A percentile compares a stretch with the other conserved stretches of the same genome.
Evolutionary conservation across 1,140 invertebrate genomes (phyloP).

Genomic region (Olivierus martensii): DNA sequence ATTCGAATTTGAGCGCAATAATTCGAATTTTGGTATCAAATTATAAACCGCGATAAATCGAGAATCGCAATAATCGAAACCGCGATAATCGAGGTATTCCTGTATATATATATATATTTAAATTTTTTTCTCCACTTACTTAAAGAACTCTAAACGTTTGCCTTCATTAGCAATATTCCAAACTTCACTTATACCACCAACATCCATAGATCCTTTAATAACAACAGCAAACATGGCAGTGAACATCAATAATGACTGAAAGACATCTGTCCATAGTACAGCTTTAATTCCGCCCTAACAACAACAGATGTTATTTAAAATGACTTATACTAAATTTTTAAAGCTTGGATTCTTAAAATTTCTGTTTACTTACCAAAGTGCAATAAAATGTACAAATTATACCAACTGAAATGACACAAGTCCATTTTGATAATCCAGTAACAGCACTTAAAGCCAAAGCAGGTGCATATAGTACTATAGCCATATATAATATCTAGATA

Average conservation of each 20-base stretch:
- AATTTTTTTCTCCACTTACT: no score
- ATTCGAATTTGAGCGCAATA: no score
- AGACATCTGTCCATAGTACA: conserved; percentile 72
- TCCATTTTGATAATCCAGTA: conserved; percentile 52
- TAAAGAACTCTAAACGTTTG: conserved; percentile 49
- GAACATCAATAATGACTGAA: conserved; percentile 64
- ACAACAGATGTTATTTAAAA: conserved; percentile 7
- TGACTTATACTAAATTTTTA: background rate
- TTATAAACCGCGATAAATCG: no score
- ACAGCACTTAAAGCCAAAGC: conserved; percentile 77
- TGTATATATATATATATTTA: no score
- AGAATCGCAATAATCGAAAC: no score
- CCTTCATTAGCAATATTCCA: conserved; percentile 48
- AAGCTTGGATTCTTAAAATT: background rate
- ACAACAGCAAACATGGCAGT: conserved; percentile 56
- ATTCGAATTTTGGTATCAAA: no score
- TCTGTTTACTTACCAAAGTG: conserved; percentile 38
- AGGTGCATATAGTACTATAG: conserved; percentile 83
- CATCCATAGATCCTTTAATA: conserved; percentile 45
- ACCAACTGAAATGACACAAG: conserved; percentile 65
- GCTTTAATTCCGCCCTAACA: conserved; percentile 68
- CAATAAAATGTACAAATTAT: conserved; percentile 73
- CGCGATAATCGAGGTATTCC: no score
- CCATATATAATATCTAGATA: conserved; percentile 64
- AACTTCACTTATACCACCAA: conserved; percentile 46